phyloP scores from a whole-genome alignment of 2,113 vertebrate genomes.

The Psilopogon haemacephalus region DNA sequence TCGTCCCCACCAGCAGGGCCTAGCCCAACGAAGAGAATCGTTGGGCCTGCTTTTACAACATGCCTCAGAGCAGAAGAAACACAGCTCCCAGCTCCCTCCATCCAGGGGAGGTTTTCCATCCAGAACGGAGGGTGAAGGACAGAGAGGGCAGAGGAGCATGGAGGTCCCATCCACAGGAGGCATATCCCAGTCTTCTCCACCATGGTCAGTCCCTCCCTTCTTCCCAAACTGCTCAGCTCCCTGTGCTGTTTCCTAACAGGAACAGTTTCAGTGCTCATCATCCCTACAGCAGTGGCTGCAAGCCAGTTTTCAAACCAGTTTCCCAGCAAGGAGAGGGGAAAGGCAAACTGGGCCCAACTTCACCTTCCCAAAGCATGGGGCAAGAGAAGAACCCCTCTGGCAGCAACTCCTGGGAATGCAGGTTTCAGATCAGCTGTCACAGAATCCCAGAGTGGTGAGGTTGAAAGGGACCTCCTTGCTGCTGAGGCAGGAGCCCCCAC shows the following conservation, averaged over 20 bases:
- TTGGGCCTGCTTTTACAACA: fast-evolving
- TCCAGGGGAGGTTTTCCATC: neutral
- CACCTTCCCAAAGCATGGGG: neutral
- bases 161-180: neutral
- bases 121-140: fast-evolving
- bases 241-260: fast-evolving
- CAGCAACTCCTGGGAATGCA: neutral
- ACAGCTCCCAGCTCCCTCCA: neutral
- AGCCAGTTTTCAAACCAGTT: neutral
- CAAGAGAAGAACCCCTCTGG: neutral
- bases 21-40: neutral
- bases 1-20: neutral
- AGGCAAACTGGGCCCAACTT: neutral
- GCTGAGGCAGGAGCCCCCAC: no score
- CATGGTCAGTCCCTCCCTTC: neutral
- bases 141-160: neutral
- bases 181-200: neutral
- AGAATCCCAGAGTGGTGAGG: no score
- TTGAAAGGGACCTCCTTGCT: no score
- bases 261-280: neutral
- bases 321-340: neutral
- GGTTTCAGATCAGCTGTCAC: neutral
- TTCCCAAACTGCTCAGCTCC: neutral
- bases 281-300: fast-evolving
- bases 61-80: neutral